Evolutionary conservation across 2,888 invertebrate genomes (phyloP).

Genomic region (Cosmia trapezina): DNA sequence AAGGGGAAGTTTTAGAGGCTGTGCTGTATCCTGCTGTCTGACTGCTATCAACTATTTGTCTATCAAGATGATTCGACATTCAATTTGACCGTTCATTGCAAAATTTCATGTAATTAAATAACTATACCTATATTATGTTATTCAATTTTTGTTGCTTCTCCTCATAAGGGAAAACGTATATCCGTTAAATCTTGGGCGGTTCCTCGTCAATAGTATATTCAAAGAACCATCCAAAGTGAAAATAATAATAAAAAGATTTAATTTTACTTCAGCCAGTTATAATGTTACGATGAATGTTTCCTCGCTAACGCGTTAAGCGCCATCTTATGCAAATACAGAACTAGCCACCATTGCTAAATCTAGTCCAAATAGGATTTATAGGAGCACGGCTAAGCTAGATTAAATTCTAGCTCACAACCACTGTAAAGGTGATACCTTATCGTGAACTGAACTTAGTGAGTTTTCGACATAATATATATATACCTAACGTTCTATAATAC

Average conservation of each 20-base stretch:
- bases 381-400: constrained; percentile 52
- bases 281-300: constrained; percentile 42
- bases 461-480: constrained; percentile 40
- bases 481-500: neutral
- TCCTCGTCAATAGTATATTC: neutral
- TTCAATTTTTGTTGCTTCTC: too few species aligned
- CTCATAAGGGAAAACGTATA: neutral
- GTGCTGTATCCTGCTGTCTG: too few species aligned
- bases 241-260: neutral
- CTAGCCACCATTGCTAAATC: constrained; percentile 45
- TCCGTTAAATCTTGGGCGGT: neutral
- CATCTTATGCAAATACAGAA: constrained; percentile 57
- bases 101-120: neutral
- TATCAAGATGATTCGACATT: neutral
- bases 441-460: constrained; percentile 43
- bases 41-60: neutral
- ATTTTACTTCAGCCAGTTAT: constrained; percentile 18
- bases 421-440: constrained; percentile 51
- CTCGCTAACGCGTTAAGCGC: constrained; percentile 47
- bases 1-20: neutral
- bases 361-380: constrained; percentile 52
- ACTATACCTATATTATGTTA: too few species aligned
- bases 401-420: constrained; percentile 56
- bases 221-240: neutral
- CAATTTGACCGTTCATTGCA: neutral